Conservation (phyloP, 2,888 invertebrate genomes). For the Hoplodrina blanda region DNA sequence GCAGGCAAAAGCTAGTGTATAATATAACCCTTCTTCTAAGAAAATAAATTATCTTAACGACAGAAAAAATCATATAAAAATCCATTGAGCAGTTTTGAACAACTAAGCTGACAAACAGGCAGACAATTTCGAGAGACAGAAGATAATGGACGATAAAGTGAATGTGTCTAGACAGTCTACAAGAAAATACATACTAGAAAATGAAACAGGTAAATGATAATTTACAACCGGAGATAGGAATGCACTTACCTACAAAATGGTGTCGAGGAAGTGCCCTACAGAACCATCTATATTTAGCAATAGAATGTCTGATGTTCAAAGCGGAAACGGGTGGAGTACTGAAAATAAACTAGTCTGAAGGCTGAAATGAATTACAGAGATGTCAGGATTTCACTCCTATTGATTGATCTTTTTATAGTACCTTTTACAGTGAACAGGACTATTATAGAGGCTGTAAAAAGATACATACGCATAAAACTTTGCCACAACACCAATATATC, state of each 20-base stretch:
- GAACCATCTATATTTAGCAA: conserved; percentile 42
- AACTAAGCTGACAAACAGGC: no score
- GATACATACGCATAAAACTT: no score
- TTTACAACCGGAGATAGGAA: conserved; percentile 42
- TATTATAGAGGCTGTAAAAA: background rate
- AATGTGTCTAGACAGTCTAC: no score
- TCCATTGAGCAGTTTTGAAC: no score
- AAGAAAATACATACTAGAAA: background rate
- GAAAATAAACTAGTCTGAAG: conserved; percentile 52
- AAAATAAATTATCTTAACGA: no score
- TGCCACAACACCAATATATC: no score
- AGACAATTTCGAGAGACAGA: no score
- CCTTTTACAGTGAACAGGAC: background rate
- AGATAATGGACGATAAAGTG: no score
- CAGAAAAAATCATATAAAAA: no score
- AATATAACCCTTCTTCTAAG: no score
- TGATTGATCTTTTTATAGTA: conserved; percentile 48
- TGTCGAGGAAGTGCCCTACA: conserved; percentile 20
- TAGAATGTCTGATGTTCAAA: conserved; percentile 48
- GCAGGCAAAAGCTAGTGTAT: no score
- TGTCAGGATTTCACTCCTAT: conserved; percentile 36
- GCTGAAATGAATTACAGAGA: conserved; percentile 20
- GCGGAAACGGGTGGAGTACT: conserved; percentile 41
- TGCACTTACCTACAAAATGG: conserved; percentile 44
- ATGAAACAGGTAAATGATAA: conserved; percentile 35